A percentile compares a stretch with the other conserved stretches of the same genome.
Evolutionary conservation across 2,888 invertebrate genomes (phyloP).

Genomic region (Tryphoninae sp.): DNA sequence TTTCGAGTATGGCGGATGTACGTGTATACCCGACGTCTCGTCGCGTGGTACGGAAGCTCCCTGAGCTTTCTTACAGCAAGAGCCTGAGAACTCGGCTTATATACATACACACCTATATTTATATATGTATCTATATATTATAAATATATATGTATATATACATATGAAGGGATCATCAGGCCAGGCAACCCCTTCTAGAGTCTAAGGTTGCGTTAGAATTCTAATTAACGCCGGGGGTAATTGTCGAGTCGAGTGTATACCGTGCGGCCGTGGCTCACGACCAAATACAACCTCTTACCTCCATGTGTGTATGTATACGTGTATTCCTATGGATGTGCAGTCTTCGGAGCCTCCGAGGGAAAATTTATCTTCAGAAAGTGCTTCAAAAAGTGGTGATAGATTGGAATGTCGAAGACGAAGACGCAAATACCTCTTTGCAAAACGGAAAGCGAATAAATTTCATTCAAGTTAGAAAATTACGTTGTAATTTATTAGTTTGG

Average conservation of each 20-base stretch:
- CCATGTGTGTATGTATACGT: not conserved
- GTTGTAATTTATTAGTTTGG: no score
- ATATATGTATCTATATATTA: not conserved
- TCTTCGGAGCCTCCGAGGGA: not conserved
- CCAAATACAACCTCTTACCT: conserved; percentile 22
- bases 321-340: not conserved
- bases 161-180: conserved; percentile 23
- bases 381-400: not conserved
- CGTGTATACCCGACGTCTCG: conserved; percentile 63
- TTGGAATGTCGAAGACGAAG: not conserved
- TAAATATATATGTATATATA: not conserved
- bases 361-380: conserved; percentile 7
- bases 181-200: conserved; percentile 23
- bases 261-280: conserved; percentile 15
- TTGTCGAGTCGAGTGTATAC: conserved; percentile 56
- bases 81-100: conserved; percentile 24
- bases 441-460: no score
- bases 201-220: conserved; percentile 62
- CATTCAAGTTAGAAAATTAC: no score
- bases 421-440: not conserved
- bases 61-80: conserved; percentile 57
- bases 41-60: conserved; percentile 62
- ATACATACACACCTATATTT: not conserved
- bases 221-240: conserved; percentile 64
- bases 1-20: conserved; percentile 59